These are phyloP conservation scores for Slavum lentiscoides DNA, from an alignment of 2,888 invertebrate species.

Conservation along the genomic window DNA sequence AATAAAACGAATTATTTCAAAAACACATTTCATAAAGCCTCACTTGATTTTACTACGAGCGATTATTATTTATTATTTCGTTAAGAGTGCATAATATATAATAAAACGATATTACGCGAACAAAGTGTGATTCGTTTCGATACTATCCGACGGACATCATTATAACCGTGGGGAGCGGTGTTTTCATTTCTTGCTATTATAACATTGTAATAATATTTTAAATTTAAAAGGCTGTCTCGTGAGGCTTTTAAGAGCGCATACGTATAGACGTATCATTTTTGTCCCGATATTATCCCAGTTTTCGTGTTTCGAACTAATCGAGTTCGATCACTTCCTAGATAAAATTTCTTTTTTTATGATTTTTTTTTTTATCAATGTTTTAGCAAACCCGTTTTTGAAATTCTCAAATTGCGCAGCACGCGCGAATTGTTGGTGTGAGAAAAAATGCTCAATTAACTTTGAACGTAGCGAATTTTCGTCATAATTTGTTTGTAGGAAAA, in stretches of 20 bases:
- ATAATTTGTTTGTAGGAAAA: conserved; percentile 19
- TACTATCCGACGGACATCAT: too few relatives aligned
- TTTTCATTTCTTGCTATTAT: background rate
- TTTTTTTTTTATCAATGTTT: conserved; percentile 9
- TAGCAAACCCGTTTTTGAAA: background rate
- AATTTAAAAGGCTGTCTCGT: background rate
- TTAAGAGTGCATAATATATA: too few relatives aligned
- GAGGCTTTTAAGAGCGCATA: background rate
- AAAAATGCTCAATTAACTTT: too few relatives aligned
- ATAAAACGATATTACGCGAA: too few relatives aligned
- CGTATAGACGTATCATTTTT: background rate
- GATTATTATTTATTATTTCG: too few relatives aligned
- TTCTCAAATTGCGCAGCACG: background rate
- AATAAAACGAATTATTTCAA: background rate
- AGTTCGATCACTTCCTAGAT: background rate
- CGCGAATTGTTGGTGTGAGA: background rate
- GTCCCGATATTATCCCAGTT: background rate
- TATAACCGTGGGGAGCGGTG: too few relatives aligned
- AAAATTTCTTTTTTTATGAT: background rate
- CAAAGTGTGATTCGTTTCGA: too few relatives aligned
- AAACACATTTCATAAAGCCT: background rate
- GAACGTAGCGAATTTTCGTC: conserved; percentile 23
- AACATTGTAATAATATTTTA: background rate
- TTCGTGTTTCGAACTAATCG: background rate
- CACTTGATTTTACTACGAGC: background rate